Evolutionary conservation across 2,113 vertebrate genomes (phyloP).

Genomic region (Trichomycterus rosablanca): DNA sequence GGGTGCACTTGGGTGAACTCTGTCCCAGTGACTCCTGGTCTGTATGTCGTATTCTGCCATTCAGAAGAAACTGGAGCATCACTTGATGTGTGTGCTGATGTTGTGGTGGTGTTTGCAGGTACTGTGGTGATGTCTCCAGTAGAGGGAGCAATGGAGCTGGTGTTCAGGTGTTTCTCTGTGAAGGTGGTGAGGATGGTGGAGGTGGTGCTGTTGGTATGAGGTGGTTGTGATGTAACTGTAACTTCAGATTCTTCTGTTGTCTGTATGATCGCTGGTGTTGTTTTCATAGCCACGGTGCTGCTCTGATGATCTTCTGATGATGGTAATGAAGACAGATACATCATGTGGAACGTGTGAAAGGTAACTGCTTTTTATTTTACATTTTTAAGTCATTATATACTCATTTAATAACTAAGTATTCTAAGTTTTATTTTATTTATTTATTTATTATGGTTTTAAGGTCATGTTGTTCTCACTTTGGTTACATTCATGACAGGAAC

Average conservation of each 20-base stretch:
- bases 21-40: not conserved
- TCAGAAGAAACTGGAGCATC: not conserved
- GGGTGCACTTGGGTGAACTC: not conserved
- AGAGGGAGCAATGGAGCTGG: conserved; percentile 23
- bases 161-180: not conserved
- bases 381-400: too few species aligned
- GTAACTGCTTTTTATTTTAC: too few species aligned
- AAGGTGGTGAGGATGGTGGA: not conserved
- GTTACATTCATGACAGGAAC: too few species aligned
- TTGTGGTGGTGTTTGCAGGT: not conserved
- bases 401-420: too few species aligned
- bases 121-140: conserved; percentile 28
- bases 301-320: not conserved
- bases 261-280: conserved; percentile 1
- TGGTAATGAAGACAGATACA: too few species aligned
- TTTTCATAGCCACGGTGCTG: conserved; percentile 13
- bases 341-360: too few species aligned
- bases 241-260: too few species aligned
- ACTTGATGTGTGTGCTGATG: not conserved
- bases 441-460: too few species aligned
- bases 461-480: too few species aligned
- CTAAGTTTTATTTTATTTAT: too few species aligned
- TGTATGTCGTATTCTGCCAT: conserved; percentile 1
- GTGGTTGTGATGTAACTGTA: not conserved
- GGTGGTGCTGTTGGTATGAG: not conserved